Conservation (phyloP, 2,888 invertebrate species). For the Rutpela maculata region DNA sequence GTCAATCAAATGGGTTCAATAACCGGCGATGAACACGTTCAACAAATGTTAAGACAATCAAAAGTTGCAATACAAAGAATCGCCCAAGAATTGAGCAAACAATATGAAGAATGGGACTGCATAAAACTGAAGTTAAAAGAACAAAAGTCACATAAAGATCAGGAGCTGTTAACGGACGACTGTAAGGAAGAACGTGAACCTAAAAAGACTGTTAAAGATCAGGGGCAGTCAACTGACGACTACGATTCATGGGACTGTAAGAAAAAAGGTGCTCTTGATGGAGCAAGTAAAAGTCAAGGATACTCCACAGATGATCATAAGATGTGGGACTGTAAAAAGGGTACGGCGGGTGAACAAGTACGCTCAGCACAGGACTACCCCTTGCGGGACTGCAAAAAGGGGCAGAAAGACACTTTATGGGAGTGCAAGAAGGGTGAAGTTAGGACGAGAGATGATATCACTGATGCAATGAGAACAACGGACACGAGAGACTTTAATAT, state of each 20-base stretch:
- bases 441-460: no score
- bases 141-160: conserved; percentile 20
- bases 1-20: conserved; percentile 42
- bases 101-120: conserved; percentile 63
- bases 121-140: conserved; percentile 46
- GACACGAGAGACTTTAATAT: not conserved
- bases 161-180: conserved; percentile 19
- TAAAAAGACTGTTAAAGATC: not conserved
- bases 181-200: conserved; percentile 14
- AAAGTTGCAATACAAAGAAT: conserved; percentile 67
- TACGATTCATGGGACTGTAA: conserved; percentile 32
- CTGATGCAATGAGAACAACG: no score
- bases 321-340: conserved; percentile 30
- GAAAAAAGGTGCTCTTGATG: not conserved
- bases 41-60: conserved; percentile 67
- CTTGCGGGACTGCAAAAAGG: conserved; percentile 29
- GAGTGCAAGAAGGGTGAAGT: not conserved
- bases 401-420: not conserved
- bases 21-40: conserved; percentile 63
- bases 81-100: conserved; percentile 65
- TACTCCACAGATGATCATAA: conserved; percentile 13
- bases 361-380: not conserved
- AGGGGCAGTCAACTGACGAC: not conserved
- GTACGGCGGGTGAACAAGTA: not conserved
- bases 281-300: not conserved